phyloP scores from a whole-genome alignment of 2,888 invertebrate genomes.

The Melanophora roralis region DNA sequence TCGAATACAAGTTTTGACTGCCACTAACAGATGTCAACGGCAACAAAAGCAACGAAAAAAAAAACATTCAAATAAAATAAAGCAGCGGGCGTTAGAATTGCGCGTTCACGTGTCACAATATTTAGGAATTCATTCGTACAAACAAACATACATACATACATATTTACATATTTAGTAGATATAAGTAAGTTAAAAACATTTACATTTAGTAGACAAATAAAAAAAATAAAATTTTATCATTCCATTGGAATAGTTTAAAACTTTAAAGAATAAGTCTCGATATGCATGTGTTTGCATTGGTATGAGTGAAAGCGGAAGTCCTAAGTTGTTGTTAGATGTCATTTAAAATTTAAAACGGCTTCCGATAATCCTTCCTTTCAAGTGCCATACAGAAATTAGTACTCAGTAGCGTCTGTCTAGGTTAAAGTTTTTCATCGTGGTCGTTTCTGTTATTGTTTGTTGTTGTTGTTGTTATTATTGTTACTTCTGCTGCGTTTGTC shows the following conservation, averaged over 20 bases:
- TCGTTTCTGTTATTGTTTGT: conserved; percentile 4
- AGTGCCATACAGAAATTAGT: conserved; percentile 31
- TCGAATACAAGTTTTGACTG: conserved; percentile 36
- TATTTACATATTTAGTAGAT: conserved; percentile 6
- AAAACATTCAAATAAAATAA: conserved; percentile 4
- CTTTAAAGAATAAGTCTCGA: neutral
- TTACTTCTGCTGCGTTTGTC: neutral
- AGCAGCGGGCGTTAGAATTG: conserved; percentile 39
- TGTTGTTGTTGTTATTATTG: neutral
- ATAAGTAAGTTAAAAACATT: neutral
- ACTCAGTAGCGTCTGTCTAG: neutral
- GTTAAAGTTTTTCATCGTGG: conserved; percentile 16
- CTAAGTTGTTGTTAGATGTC: conserved; percentile 55
- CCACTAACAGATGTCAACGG: conserved; percentile 49
- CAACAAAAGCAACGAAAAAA: neutral
- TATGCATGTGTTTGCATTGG: neutral
- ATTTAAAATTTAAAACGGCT: conserved; percentile 57
- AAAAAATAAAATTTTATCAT: neutral
- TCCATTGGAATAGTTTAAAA: no score
- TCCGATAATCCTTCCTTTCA: conserved; percentile 51
- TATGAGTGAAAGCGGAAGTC: conserved; percentile 39
- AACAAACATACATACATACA: neutral
- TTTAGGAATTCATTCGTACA: no score
- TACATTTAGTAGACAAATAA: conserved; percentile 28
- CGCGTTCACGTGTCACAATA: conserved; percentile 54